Percentiles rank a stretch among this genome's conserved stretches.
Conservation (phyloP, 1,140 invertebrate genomes). For the Carposina sasakii region DNA sequence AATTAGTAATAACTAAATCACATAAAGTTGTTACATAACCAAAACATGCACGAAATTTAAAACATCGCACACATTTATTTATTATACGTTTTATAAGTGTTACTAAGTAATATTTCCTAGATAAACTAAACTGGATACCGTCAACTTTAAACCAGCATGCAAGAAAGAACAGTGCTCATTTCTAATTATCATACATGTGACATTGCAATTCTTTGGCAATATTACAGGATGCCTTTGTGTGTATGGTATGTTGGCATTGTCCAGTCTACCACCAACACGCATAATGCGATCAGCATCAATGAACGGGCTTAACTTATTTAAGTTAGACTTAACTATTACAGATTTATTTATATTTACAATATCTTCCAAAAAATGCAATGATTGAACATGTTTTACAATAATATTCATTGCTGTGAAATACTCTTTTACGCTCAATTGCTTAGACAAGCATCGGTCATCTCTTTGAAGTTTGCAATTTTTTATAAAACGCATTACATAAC, state of each 20-base stretch:
- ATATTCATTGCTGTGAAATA: neutral
- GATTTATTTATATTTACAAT: neutral
- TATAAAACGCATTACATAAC: constrained; percentile 6
- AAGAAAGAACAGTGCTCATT: constrained; percentile 23
- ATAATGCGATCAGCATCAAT: constrained; percentile 15
- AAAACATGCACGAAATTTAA: constrained; percentile 22
- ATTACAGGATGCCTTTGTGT: constrained; percentile 28
- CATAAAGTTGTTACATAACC: too few relatives aligned
- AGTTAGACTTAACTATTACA: neutral
- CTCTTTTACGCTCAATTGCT: neutral
- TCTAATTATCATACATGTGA: constrained; percentile 28
- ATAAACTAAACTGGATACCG: constrained; percentile 13
- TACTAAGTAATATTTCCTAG: constrained; percentile 20
- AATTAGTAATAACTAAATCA: too few relatives aligned
- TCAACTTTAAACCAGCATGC: constrained; percentile 27
- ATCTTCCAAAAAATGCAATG: constrained; percentile 1
- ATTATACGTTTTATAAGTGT: constrained; percentile 19
- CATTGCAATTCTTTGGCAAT: constrained; percentile 16
- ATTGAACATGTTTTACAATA: constrained; percentile 4
- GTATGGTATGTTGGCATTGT: constrained; percentile 14
- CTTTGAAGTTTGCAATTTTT: constrained; percentile 5
- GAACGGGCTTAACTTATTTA: constrained; percentile 5
- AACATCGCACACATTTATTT: constrained; percentile 32
- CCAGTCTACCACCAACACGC: constrained; percentile 28
- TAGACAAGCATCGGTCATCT: too few relatives aligned